A percentile compares a stretch with the other conserved stretches of the same genome.
Evolutionary conservation across 2,888 invertebrate genomes (phyloP).

Genomic region (Eupithecia abbreviata): DNA sequence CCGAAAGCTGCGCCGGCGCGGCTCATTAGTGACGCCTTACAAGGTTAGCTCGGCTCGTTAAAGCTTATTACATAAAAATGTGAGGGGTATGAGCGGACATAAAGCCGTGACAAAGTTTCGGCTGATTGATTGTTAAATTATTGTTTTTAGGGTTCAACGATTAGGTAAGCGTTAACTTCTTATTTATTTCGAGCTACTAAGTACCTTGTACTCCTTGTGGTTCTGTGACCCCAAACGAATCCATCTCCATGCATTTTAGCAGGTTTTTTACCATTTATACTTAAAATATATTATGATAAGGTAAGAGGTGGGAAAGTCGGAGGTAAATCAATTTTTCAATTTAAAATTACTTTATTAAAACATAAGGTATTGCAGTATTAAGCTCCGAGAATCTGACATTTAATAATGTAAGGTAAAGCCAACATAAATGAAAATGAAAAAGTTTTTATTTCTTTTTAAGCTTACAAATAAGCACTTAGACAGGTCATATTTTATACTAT

Average conservation of each 20-base stretch:
- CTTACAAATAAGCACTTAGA: no score
- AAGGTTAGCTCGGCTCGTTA: constrained; percentile 33
- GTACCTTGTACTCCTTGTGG: neutral
- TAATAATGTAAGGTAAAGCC: neutral
- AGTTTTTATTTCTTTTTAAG: no score
- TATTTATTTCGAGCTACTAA: neutral
- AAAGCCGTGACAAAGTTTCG: constrained; percentile 1
- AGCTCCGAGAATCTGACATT: neutral
- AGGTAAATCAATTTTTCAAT: neutral
- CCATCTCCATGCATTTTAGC: neutral
- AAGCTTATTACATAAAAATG: constrained; percentile 41
- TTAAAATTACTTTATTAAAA: no score
- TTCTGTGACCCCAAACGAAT: neutral
- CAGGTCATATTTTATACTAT: no score
- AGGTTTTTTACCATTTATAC: neutral
- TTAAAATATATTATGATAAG: neutral
- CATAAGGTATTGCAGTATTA: no score
- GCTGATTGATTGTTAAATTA: neutral
- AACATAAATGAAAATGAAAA: no score
- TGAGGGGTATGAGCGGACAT: constrained; percentile 8
- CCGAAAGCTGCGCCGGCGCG: constrained; percentile 8
- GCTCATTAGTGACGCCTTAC: constrained; percentile 22
- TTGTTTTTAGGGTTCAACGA: neutral
- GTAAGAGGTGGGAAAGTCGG: neutral
- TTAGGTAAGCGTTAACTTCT: neutral